Evolutionary conservation across 2,888 invertebrate genomes (phyloP), one percentile per base, ranked within the genome.

Genomic region (Acanthacorydalis orientalis): DNA sequence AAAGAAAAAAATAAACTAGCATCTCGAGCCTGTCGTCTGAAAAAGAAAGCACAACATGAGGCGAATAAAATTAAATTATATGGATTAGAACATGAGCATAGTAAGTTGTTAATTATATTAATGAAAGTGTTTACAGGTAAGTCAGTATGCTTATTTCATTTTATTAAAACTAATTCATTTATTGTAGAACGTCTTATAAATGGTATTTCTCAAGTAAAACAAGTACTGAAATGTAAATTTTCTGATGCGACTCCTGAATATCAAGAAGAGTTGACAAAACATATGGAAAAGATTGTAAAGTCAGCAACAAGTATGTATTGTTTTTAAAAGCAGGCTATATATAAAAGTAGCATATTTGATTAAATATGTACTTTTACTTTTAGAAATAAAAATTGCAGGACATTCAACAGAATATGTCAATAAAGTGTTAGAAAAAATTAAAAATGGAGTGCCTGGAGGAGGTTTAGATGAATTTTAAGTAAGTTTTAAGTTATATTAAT

Each of bases 1-100:
- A 95, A 95, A 65, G 96, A 97, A 65, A 96, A 97, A 64, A 97
- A 97, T 64, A 96, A 96, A 68, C 71, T 96, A 48, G 96, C 97
- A 9, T 96, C 96, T 0, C 79, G 96, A 51, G 96, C 95, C 33
- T 97, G 96, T 64, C 78, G 96, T 34, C 72, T 97, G 59, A 97
- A 97, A 76, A 97, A 97, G 68, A 97, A 96, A 69, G 97, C 97
- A 4, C 96, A 96, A 62, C 96, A 97, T 64, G 97, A 97, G 68
- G 96, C 97, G 2, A 96, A 96, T 63, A 97, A 97, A 69, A 80
- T 97, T 48, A 96, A 96, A 69, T 69, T 96, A 2, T 87, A 79
- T 62, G 96, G 96, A 35, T 72, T 97, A 56, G 91, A 95, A 65
- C 78, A 80, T 58, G 96, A 97, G 68, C 96, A 96, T 65, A 86